Evolutionary conservation across 2,113 vertebrate species (phyloP).

Genomic region (Aspiorhynchus laticeps): DNA sequence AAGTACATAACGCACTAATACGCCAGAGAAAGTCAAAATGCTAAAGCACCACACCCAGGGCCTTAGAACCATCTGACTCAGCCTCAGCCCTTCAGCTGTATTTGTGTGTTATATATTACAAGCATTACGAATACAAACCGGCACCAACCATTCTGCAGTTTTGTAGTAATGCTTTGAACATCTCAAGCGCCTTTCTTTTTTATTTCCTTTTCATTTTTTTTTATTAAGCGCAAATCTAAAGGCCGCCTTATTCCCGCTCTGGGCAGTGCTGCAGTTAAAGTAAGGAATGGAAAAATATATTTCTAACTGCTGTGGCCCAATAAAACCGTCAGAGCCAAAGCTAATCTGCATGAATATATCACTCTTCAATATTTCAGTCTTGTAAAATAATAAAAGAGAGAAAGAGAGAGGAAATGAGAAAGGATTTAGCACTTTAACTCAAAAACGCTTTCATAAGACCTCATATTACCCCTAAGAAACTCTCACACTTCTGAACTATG

Average conservation of each 20-base stretch:
- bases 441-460: slow-evolving; percentile 33
- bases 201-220: slow-evolving; percentile 38
- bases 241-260: slow-evolving; percentile 52
- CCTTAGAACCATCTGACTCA: slow-evolving; percentile 25
- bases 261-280: slow-evolving; percentile 59
- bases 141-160: not conserved
- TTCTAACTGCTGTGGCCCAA: slow-evolving; percentile 55
- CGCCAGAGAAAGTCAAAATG: not conserved
- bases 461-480: not conserved
- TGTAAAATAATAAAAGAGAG: slow-evolving; percentile 50
- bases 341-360: slow-evolving; percentile 66
- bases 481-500: slow-evolving; percentile 1
- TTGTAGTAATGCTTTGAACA: slow-evolving; percentile 7
- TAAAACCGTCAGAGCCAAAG: slow-evolving; percentile 63
- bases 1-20: slow-evolving; percentile 11
- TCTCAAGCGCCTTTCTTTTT: slow-evolving; percentile 36
- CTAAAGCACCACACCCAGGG: not conserved
- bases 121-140: slow-evolving; percentile 13
- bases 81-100: slow-evolving; percentile 19
- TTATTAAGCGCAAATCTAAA: slow-evolving; percentile 55
- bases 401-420: slow-evolving; percentile 25
- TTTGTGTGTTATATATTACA: slow-evolving; percentile 33
- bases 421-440: slow-evolving; percentile 38
- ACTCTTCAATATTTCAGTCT: slow-evolving; percentile 48
- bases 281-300: slow-evolving; percentile 63